A percentile compares a stretch with the other conserved stretches of the same genome.
These are phyloP conservation scores for Lagorchestes hirsutus DNA, from an alignment of 2,797 vertebrate genomes.

Conservation along the genomic window DNA sequence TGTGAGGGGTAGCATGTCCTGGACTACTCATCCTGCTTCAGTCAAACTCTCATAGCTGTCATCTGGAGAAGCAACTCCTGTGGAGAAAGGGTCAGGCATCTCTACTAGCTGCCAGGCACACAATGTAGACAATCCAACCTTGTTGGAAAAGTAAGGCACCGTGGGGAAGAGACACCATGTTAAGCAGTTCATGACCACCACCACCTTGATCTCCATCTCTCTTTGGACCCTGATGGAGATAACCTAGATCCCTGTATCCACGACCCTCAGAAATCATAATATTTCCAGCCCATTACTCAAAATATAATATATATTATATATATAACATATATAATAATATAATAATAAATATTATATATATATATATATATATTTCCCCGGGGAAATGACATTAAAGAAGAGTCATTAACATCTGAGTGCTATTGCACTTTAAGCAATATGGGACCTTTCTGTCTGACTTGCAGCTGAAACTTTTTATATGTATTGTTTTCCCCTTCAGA, in stretches of 20 bases:
- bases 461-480: background rate
- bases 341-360: too few relatives aligned
- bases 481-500: background rate
- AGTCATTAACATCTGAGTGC: background rate
- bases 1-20: background rate
- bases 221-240: background rate
- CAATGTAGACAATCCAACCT: background rate
- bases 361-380: background rate
- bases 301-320: too few relatives aligned
- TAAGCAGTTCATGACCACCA: background rate
- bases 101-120: background rate
- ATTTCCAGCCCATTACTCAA: background rate
- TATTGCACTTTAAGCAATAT: background rate
- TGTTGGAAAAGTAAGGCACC: background rate
- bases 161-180: background rate
- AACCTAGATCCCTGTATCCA: background rate
- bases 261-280: background rate
- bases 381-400: background rate
- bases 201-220: background rate
- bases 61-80: background rate
- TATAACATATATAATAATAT: too few relatives aligned
- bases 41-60: background rate
- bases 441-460: background rate
- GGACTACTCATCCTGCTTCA: background rate
- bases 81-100: background rate